Conservation (phyloP, 1,140 invertebrate species). For the Agrypnia vestita region DNA sequence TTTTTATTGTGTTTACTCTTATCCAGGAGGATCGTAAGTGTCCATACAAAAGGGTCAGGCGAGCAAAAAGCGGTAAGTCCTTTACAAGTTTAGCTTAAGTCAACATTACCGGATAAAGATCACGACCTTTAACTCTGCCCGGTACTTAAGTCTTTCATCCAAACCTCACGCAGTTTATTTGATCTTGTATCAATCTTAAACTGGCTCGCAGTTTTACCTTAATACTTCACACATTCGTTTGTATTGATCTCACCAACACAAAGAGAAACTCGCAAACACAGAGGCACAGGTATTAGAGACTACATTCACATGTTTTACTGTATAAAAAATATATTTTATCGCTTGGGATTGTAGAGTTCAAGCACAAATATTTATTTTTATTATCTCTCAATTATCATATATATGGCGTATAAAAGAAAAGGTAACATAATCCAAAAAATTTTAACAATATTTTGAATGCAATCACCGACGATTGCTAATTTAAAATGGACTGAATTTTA, state of each 20-base stretch:
- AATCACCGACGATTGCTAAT: too few relatives aligned
- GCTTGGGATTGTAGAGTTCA: too few relatives aligned
- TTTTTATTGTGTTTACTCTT: slow-evolving; percentile 34
- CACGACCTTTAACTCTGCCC: not conserved
- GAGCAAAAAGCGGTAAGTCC: slow-evolving; percentile 1
- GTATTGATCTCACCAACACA: not conserved
- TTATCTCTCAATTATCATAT: too few relatives aligned
- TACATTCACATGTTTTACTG: too few relatives aligned
- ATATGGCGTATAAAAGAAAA: too few relatives aligned
- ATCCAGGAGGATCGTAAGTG: slow-evolving; percentile 32
- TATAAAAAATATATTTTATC: too few relatives aligned
- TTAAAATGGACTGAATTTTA: too few relatives aligned
- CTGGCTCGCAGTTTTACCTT: not conserved
- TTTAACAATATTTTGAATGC: too few relatives aligned
- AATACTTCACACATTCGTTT: not conserved
- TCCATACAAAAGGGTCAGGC: slow-evolving; percentile 19
- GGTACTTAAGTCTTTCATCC: not conserved
- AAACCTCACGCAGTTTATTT: slow-evolving; percentile 6
- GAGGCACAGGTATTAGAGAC: too few relatives aligned
- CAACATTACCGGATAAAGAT: slow-evolving; percentile 37
- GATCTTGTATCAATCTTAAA: slow-evolving; percentile 7
- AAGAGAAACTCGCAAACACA: too few relatives aligned
- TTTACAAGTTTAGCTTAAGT: slow-evolving; percentile 42
- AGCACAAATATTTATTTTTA: too few relatives aligned
- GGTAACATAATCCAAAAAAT: too few relatives aligned